Conservation (phyloP, 2,113 vertebrate species). For the Aviceda subcristata region DNA sequence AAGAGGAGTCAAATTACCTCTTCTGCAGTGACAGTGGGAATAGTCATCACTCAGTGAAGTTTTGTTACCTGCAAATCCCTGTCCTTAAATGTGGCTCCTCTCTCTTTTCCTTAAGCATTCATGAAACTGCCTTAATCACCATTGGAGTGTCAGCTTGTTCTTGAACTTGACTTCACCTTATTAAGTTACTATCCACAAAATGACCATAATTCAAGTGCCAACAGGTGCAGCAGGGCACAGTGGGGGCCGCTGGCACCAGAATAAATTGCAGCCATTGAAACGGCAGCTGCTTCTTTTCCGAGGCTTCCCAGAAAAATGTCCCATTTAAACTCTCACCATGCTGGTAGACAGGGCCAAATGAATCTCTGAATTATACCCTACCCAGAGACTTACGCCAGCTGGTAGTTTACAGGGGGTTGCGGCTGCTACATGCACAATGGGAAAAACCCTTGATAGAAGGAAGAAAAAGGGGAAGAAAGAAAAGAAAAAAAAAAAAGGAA, state of each 20-base stretch:
- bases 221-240: slow-evolving; percentile 37
- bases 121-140: not conserved
- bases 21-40: not conserved
- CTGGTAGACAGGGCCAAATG: not conserved
- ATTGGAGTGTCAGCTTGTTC: not conserved
- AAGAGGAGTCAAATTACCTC: not conserved
- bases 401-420: not conserved
- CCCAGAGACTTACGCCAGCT: not conserved
- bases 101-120: not conserved
- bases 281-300: not conserved
- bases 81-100: not conserved
- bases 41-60: not conserved
- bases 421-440: not conserved
- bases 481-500: not conserved
- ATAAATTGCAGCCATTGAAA: not conserved
- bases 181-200: not conserved
- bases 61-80: not conserved
- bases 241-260: not conserved
- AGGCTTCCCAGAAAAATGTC: not conserved
- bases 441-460: not conserved
- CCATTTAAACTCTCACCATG: not conserved
- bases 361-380: not conserved
- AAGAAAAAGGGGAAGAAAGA: not conserved
- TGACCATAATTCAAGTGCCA: slow-evolving; percentile 13
- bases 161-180: not conserved